A percentile compares a stretch with the other conserved stretches of the same genome.
phyloP scores from a whole-genome alignment of 2,797 vertebrate genomes.

The Pseudochromis fuscus region DNA sequence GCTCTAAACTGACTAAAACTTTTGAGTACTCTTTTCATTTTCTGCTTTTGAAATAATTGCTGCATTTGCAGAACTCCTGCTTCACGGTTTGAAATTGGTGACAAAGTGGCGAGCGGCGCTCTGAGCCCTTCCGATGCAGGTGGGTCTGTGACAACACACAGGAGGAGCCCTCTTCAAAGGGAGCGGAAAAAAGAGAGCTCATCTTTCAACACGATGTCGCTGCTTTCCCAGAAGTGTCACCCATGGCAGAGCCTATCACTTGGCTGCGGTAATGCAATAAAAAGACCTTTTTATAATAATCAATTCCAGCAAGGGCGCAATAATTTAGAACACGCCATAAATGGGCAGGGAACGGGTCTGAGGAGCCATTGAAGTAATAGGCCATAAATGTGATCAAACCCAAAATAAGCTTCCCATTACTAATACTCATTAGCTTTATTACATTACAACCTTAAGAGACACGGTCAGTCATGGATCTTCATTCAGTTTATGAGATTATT shows the following conservation, averaged over 20 bases:
- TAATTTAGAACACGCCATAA: conserved; percentile 71
- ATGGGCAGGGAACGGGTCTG: conserved; percentile 43
- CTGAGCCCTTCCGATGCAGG: conserved; percentile 62
- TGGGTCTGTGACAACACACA: conserved; percentile 71
- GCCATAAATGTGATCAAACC: conserved; percentile 77
- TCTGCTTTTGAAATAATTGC: conserved; percentile 78
- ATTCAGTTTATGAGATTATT: conserved; percentile 75
- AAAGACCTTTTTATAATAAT: conserved; percentile 78
- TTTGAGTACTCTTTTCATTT: conserved; percentile 69
- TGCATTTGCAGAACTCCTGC: conserved; percentile 74
- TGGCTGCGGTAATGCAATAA: conserved; percentile 70
- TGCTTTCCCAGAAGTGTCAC: conserved; percentile 69
- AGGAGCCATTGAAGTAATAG: conserved; percentile 68
- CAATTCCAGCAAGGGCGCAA: conserved; percentile 74
- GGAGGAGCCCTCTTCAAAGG: conserved; percentile 76
- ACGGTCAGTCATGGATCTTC: conserved; percentile 70
- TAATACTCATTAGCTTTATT: conserved; percentile 81
- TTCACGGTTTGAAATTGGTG: conserved; percentile 73
- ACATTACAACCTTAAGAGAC: conserved; percentile 71
- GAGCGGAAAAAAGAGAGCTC: conserved; percentile 24
- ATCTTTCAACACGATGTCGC: conserved; percentile 58
- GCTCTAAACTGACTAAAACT: conserved; percentile 57
- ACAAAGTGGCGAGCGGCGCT: conserved; percentile 74
- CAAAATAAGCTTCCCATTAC: conserved; percentile 72
- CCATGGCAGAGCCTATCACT: conserved; percentile 62